phyloP scores from a whole-genome alignment of 2,797 vertebrate genomes.

The Myotis planiceps region DNA sequence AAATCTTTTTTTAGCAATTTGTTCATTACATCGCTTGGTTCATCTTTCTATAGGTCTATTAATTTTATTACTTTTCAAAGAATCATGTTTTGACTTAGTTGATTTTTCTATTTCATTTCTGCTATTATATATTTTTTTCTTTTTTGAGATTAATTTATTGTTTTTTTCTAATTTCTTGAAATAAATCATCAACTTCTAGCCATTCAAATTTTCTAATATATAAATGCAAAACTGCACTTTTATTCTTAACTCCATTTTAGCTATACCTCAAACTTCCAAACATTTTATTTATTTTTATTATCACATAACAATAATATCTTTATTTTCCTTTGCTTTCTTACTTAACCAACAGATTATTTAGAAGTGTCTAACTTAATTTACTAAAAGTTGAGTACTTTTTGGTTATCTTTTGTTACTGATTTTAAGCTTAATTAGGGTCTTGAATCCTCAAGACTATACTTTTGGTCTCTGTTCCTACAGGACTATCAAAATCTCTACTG shows the following conservation, averaged over 20 bases:
- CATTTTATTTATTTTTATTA: not conserved
- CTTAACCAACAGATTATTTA: not conserved
- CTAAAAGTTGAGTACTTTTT: not conserved
- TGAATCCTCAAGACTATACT: not conserved
- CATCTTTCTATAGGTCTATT: not conserved
- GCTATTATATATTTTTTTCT: not conserved
- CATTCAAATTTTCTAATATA: not conserved
- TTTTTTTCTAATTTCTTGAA: not conserved
- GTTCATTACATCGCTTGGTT: not conserved
- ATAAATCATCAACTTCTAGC: not conserved
- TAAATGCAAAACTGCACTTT: not conserved
- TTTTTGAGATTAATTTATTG: not conserved
- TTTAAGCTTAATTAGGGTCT: slow-evolving; percentile 26
- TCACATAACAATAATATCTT: not conserved
- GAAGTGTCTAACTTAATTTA: not conserved
- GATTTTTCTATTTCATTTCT: not conserved
- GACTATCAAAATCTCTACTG: not conserved
- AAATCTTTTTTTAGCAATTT: not conserved
- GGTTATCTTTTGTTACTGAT: not conserved
- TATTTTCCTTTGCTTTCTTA: not conserved
- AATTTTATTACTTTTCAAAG: not conserved
- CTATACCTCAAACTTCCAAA: not conserved
- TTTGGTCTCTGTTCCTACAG: not conserved
- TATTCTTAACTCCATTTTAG: not conserved
- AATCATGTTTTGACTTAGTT: not conserved